Conservation (phyloP, 2,797 vertebrate species). For the Smutsia gigantea region DNA sequence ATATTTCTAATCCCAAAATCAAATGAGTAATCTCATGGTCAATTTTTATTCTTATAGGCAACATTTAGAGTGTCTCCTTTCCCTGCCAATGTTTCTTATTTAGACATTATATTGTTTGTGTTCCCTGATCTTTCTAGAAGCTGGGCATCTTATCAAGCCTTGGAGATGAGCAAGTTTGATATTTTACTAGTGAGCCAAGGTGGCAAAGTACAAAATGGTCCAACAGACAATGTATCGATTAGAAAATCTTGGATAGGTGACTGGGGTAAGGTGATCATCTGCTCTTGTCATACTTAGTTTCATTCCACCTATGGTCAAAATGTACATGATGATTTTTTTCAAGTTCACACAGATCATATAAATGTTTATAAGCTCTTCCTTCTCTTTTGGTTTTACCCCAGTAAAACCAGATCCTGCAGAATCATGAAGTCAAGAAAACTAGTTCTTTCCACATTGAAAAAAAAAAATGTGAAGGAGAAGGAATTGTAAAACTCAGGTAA, state of each 20-base stretch:
- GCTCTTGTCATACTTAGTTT: background rate
- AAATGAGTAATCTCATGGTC: background rate
- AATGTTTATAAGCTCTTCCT: background rate
- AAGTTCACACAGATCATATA: background rate
- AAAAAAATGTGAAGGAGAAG: background rate
- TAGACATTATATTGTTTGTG: background rate
- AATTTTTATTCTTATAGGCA: conserved; percentile 2
- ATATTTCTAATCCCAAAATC: conserved; percentile 14
- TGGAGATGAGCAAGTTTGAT: background rate
- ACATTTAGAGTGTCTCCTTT: background rate
- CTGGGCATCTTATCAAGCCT: background rate
- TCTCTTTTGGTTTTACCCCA: background rate
- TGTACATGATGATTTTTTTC: background rate
- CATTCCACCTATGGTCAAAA: background rate
- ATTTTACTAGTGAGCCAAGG: background rate
- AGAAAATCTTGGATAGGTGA: background rate
- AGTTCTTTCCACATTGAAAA: background rate
- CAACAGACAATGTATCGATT: background rate
- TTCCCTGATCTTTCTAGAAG: background rate
- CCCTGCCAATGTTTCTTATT: background rate
- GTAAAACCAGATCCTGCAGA: background rate
- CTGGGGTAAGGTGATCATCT: conserved; percentile 9
- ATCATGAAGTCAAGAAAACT: conserved; percentile 21
- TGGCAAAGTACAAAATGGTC: background rate
- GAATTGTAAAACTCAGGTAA: conserved; percentile 24